phyloP scores from a whole-genome alignment of 2,888 invertebrate genomes.

The Tetranychus truncatus region DNA sequence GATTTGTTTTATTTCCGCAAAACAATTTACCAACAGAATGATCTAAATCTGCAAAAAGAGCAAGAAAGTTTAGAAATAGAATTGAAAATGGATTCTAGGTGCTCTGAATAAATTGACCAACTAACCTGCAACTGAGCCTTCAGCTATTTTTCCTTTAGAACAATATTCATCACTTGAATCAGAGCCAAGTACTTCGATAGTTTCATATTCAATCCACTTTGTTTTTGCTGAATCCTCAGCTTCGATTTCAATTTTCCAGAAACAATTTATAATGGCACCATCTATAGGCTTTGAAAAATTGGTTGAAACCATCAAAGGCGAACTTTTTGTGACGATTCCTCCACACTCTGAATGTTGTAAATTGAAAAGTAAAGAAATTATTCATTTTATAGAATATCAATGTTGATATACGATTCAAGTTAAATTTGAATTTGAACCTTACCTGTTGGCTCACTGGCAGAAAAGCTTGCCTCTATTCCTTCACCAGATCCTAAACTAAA shows the following conservation, averaged over 20 bases:
- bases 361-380: too few relatives aligned
- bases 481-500: neutral
- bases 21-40: neutral
- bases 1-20: neutral
- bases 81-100: neutral
- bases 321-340: neutral
- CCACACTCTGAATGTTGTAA: neutral
- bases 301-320: neutral
- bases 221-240: neutral
- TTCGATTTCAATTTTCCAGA: neutral
- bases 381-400: too few relatives aligned
- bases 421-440: neutral
- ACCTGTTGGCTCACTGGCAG: neutral
- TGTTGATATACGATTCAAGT: neutral
- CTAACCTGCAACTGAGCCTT: conserved; percentile 32
- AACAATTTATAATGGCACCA: neutral
- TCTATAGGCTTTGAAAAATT: neutral
- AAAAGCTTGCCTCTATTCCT: neutral
- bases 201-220: neutral
- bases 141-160: conserved; percentile 37
- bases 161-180: conserved; percentile 47
- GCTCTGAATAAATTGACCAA: neutral
- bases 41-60: too few relatives aligned
- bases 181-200: conserved; percentile 39
- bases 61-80: neutral